Percentiles rank a stretch among this genome's conserved stretches.
These are phyloP conservation scores for Dryococelus australis DNA, from an alignment of 2,888 invertebrate species.

Conservation along the genomic window DNA sequence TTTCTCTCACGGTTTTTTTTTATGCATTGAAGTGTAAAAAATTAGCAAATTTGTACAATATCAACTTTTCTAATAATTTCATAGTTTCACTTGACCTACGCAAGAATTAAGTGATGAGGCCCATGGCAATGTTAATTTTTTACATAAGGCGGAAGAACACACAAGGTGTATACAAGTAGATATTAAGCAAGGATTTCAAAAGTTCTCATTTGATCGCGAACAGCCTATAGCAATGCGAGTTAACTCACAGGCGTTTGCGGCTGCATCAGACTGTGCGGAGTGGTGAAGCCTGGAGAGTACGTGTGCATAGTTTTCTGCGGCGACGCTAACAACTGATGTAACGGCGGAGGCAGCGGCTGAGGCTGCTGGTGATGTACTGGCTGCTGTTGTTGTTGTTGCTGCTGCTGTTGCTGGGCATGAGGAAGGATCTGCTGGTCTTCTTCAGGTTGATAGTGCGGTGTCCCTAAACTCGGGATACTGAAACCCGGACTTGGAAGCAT, in stretches of 20 bases:
- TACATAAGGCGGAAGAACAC: no score
- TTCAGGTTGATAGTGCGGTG: slow-evolving; percentile 88
- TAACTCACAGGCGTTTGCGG: slow-evolving; percentile 83
- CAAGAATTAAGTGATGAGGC: no score
- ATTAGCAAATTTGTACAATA: no score
- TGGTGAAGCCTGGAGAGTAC: slow-evolving; percentile 75
- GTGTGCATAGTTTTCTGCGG: slow-evolving; percentile 78
- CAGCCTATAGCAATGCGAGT: no score
- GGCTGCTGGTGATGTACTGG: slow-evolving; percentile 59
- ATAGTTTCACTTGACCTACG: no score
- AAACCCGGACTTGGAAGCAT: slow-evolving; percentile 90
- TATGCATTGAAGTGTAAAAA: no score
- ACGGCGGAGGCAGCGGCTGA: slow-evolving; percentile 61
- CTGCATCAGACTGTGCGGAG: slow-evolving; percentile 87
- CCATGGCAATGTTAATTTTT: no score
- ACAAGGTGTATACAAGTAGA: no score
- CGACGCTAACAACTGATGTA: slow-evolving; percentile 62
- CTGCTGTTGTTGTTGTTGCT: slow-evolving; percentile 60
- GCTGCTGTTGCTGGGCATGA: slow-evolving; percentile 80
- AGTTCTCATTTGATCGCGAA: no score
- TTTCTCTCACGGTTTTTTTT: no score
- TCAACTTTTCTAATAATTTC: no score
- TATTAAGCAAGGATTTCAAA: no score
- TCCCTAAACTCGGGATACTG: slow-evolving; percentile 85
- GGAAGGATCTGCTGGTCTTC: slow-evolving; percentile 90